Percentiles rank a stretch among this genome's conserved stretches.
These are phyloP conservation scores for Benthosema pterotum DNA, from an alignment of 2,797 vertebrate genomes.

Conservation along the genomic window DNA sequence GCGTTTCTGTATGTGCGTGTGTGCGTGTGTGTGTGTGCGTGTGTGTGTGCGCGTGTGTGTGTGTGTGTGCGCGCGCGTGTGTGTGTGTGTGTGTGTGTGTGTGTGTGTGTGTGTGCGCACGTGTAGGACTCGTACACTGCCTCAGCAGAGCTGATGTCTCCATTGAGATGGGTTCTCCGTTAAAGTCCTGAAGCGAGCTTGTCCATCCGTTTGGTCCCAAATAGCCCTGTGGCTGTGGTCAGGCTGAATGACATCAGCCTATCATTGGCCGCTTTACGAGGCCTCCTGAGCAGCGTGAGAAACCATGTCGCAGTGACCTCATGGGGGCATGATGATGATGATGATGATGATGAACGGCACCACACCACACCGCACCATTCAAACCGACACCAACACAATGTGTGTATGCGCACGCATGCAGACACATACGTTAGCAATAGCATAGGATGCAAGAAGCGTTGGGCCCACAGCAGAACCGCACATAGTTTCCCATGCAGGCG, in stretches of 20 bases:
- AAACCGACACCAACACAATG: conserved; percentile 6
- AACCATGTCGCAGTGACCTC: conserved; percentile 59
- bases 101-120: not conserved
- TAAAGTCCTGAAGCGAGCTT: conserved; percentile 54
- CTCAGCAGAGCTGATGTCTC: conserved; percentile 61
- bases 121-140: conserved; percentile 49
- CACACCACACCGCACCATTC: conserved; percentile 15
- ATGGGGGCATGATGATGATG: conserved; percentile 27
- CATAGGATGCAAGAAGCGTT: too few species aligned
- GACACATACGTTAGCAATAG: conserved; percentile 7
- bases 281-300: conserved; percentile 66
- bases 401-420: conserved; percentile 9
- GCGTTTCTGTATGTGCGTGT: too few species aligned
- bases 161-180: conserved; percentile 45
- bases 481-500: conserved; percentile 66
- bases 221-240: conserved; percentile 68
- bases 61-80: conserved; percentile 11
- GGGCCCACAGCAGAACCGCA: conserved; percentile 49
- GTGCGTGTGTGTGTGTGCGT: conserved; percentile 3
- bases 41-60: conserved; percentile 23
- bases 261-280: conserved; percentile 69
- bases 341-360: too few species aligned
- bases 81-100: conserved; percentile 14
- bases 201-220: conserved; percentile 47
- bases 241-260: conserved; percentile 71